A percentile compares a stretch with the other conserved stretches of the same genome.
Evolutionary conservation across 2,797 vertebrate species (phyloP).

Genomic region (Limosa lapponica): DNA sequence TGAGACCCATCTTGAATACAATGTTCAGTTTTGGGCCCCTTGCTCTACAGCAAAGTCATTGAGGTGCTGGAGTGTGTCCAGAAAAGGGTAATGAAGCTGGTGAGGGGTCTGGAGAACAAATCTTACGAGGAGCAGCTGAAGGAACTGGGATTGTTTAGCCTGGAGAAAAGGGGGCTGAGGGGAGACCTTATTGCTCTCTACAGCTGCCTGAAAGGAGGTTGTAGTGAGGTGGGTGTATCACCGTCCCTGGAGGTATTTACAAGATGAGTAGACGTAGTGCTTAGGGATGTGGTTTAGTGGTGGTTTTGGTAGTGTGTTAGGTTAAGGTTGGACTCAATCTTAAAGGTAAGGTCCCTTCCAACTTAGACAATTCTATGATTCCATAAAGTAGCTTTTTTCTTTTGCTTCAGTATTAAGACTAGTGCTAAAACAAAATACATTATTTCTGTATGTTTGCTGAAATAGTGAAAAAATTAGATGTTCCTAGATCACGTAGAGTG

Average conservation of each 20-base stretch:
- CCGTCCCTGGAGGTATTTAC: neutral
- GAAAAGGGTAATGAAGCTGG: neutral
- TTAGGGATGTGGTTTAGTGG: neutral
- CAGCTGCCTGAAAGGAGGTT: neutral
- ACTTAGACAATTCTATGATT: neutral
- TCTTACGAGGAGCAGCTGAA: neutral
- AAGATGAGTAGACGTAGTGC: neutral
- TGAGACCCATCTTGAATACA: neutral
- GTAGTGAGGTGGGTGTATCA: neutral
- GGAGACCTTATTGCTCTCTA: neutral
- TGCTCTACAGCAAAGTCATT: neutral
- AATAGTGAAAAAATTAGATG: neutral
- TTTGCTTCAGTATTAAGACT: neutral
- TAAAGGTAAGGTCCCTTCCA: neutral
- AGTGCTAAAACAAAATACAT: neutral
- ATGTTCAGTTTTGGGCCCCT: neutral
- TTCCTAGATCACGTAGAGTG: fast-evolving
- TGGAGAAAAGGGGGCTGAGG: neutral
- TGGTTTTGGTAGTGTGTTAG: neutral
- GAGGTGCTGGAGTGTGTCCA: neutral
- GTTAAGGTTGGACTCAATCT: neutral
- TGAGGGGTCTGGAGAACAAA: neutral
- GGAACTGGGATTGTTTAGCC: neutral
- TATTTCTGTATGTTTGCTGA: neutral
- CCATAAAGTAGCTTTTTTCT: neutral